Evolutionary conservation across 2,888 invertebrate genomes (phyloP).

Genomic region (Cartodere bifasciata): DNA sequence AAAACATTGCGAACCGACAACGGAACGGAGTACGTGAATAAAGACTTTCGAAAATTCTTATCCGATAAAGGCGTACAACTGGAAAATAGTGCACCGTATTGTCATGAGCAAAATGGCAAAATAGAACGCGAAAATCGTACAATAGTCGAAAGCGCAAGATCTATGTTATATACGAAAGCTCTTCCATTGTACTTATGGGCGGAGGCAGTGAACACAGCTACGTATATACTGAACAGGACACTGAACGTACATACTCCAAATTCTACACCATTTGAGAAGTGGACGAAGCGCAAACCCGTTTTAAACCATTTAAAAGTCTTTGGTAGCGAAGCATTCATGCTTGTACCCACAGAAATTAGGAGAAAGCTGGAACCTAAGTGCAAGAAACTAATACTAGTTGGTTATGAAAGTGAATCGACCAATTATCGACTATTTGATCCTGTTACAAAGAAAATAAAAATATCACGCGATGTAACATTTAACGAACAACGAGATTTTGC

Average conservation of each 20-base stretch:
- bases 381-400: conserved; percentile 12
- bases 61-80: conserved; percentile 4
- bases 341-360: conserved; percentile 9
- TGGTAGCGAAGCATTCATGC: conserved; percentile 14
- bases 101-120: too few relatives aligned
- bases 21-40: conserved; percentile 12
- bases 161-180: too few relatives aligned
- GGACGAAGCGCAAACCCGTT: conserved; percentile 13
- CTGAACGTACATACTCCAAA: too few relatives aligned
- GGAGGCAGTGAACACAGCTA: too few relatives aligned
- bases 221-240: conserved; percentile 9
- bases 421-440: conserved; percentile 19
- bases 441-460: conserved; percentile 13
- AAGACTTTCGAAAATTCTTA: conserved; percentile 6
- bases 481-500: conserved; percentile 12
- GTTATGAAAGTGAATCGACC: conserved; percentile 12
- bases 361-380: conserved; percentile 12
- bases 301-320: conserved; percentile 15
- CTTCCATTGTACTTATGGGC: too few relatives aligned
- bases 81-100: too few relatives aligned
- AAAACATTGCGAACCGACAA: conserved; percentile 12
- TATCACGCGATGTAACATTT: conserved; percentile 19
- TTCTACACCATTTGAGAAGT: conserved; percentile 16
- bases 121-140: too few relatives aligned
- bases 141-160: too few relatives aligned